Percentiles rank a stretch among this genome's conserved stretches.
Evolutionary conservation across 2,797 vertebrate genomes (phyloP).

Genomic region (Leptodactylus fallax): DNA sequence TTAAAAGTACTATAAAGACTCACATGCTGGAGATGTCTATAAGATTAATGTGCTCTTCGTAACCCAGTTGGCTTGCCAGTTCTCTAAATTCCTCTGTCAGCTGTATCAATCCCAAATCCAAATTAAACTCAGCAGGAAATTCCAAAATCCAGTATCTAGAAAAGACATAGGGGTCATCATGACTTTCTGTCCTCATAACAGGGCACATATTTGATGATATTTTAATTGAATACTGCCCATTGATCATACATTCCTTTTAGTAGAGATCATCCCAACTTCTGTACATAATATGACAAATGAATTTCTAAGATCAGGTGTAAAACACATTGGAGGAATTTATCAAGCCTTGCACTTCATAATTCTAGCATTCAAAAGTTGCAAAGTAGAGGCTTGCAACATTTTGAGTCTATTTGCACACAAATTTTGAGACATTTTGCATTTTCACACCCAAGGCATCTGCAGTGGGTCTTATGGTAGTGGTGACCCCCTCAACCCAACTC

Average conservation of each 20-base stretch:
- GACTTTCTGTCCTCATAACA: slow-evolving; percentile 8
- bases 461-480: too few species aligned
- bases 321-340: background rate
- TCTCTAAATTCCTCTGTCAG: slow-evolving; percentile 93
- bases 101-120: slow-evolving; percentile 91
- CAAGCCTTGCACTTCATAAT: background rate
- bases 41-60: slow-evolving; percentile 88
- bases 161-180: slow-evolving; percentile 15
- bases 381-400: too few species aligned
- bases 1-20: slow-evolving; percentile 66
- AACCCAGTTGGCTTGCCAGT: slow-evolving; percentile 84
- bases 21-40: slow-evolving; percentile 98
- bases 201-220: background rate
- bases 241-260: background rate
- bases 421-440: too few species aligned
- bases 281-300: background rate
- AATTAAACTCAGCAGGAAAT: slow-evolving; percentile 96
- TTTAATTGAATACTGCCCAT: background rate
- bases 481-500: too few species aligned
- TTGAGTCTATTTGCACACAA: too few species aligned
- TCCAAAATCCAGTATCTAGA: slow-evolving; percentile 96
- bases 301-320: background rate
- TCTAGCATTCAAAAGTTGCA: too few species aligned
- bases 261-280: background rate
- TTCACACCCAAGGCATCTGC: too few species aligned